phyloP scores from a whole-genome alignment of 2,113 vertebrate genomes.

The Hippocampus comes region DNA sequence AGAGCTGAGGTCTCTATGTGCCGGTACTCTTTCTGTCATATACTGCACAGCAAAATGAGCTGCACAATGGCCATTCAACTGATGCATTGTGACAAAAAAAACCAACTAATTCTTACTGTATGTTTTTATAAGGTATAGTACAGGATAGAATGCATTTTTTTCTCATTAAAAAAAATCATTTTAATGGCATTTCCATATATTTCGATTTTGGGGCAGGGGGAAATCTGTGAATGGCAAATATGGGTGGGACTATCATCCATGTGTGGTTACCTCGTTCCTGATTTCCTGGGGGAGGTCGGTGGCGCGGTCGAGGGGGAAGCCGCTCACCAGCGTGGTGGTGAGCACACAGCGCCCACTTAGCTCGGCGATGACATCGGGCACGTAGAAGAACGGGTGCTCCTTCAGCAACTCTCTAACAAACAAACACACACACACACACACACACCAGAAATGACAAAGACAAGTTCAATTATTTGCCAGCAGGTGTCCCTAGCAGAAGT shows the following conservation, averaged over 20 bases:
- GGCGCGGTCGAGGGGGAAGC: slow-evolving; percentile 89
- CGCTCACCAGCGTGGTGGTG: slow-evolving; percentile 88
- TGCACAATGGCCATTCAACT: too few relatives aligned
- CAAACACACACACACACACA: too few relatives aligned
- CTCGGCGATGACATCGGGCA: slow-evolving; percentile 88
- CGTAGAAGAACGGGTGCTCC: slow-evolving; percentile 89
- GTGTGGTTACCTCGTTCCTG: slow-evolving; percentile 81
- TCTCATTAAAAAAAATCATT: not conserved
- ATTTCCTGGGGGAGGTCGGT: slow-evolving; percentile 85
- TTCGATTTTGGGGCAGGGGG: too few relatives aligned
- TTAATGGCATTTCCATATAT: too few relatives aligned
- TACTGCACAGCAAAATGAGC: too few relatives aligned
- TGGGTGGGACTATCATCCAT: not conserved
- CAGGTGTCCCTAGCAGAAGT: not conserved
- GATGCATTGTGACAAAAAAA: too few relatives aligned
- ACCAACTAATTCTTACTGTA: too few relatives aligned
- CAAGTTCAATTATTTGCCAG: not conserved
- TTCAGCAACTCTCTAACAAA: slow-evolving; percentile 83
- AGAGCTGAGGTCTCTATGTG: too few relatives aligned
- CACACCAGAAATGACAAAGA: not conserved
- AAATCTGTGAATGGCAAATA: too few relatives aligned
- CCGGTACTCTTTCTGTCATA: too few relatives aligned
- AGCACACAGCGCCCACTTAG: slow-evolving; percentile 84
- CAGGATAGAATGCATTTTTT: too few relatives aligned
- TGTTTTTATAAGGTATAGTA: too few relatives aligned